Conservation (phyloP, 2,888 invertebrate species). For the Barypeithes pellucidus region DNA sequence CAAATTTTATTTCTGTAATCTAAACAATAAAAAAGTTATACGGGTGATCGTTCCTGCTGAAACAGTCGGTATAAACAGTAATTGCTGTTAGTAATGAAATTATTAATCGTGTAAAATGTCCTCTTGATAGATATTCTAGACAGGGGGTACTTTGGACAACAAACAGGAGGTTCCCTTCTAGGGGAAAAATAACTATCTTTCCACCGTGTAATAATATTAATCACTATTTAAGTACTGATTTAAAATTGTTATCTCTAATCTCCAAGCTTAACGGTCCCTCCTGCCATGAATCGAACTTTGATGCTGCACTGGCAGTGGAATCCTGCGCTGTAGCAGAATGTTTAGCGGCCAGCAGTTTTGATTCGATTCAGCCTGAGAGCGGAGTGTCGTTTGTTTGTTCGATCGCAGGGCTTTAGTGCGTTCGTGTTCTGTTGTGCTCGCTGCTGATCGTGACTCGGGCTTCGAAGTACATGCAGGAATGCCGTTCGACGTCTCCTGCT, state of each 20-base stretch:
- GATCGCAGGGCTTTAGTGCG: conserved; percentile 2
- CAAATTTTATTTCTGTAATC: no score
- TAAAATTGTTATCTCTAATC: conserved; percentile 9
- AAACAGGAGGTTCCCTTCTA: no score
- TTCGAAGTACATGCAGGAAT: conserved; percentile 31
- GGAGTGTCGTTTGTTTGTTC: not conserved
- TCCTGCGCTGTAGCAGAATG: conserved; percentile 30
- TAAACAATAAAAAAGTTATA: no score
- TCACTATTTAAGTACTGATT: no score
- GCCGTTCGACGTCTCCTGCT: conserved; percentile 34
- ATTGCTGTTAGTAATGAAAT: no score
- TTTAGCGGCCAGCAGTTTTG: conserved; percentile 19
- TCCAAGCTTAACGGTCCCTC: conserved; percentile 12
- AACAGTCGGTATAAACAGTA: no score
- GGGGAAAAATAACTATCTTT: no score
- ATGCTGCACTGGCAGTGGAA: conserved; percentile 20
- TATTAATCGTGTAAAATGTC: no score
- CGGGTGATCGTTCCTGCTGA: no score
- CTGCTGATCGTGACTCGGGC: conserved; percentile 21
- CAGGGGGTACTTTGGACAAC: no score
- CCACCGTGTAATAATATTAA: no score
- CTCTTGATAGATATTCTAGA: no score
- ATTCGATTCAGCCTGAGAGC: not conserved
- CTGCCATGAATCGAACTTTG: conserved; percentile 24
- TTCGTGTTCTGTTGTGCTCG: not conserved